These are phyloP conservation scores for Acronicta leporina DNA, from an alignment of 2,888 invertebrate species.

Conservation along the genomic window DNA sequence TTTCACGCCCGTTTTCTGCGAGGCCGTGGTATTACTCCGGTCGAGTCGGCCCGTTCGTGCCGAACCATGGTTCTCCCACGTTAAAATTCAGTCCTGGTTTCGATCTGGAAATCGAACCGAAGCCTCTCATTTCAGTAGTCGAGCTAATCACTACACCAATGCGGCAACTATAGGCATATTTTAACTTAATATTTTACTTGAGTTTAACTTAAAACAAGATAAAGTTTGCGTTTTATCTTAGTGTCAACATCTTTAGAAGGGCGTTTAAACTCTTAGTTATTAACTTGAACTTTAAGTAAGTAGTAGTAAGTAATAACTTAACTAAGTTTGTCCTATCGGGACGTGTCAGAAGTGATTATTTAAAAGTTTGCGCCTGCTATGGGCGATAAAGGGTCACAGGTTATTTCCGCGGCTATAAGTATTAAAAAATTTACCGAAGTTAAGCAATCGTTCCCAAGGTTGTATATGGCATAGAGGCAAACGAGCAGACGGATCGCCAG, in stretches of 20 bases:
- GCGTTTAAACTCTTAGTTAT: conserved; percentile 56
- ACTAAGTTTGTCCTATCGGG: conserved; percentile 49
- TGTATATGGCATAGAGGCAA: no score
- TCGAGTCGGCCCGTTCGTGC: no score
- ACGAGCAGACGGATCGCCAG: no score
- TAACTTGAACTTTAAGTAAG: conserved; percentile 57
- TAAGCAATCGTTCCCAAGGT: no score
- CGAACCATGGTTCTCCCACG: no score
- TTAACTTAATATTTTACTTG: conserved; percentile 23
- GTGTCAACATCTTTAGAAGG: conserved; percentile 57
- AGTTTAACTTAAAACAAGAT: conserved; percentile 35
- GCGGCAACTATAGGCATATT: conserved; percentile 23
- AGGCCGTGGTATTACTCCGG: no score
- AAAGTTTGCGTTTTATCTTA: conserved; percentile 42
- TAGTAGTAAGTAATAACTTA: conserved; percentile 52
- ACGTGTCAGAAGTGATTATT: conserved; percentile 54
- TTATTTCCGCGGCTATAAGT: neutral
- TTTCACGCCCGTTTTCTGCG: no score
- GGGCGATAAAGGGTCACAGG: conserved; percentile 7
- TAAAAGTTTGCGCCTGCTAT: conserved; percentile 40
- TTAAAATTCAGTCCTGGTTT: no score
- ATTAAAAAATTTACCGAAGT: no score
- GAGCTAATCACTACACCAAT: neutral
- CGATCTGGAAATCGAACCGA: no score
- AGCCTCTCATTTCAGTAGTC: no score